These are phyloP conservation scores for Drosophila borborema DNA, from an alignment of 2,888 invertebrate genomes.

Conservation along the genomic window DNA sequence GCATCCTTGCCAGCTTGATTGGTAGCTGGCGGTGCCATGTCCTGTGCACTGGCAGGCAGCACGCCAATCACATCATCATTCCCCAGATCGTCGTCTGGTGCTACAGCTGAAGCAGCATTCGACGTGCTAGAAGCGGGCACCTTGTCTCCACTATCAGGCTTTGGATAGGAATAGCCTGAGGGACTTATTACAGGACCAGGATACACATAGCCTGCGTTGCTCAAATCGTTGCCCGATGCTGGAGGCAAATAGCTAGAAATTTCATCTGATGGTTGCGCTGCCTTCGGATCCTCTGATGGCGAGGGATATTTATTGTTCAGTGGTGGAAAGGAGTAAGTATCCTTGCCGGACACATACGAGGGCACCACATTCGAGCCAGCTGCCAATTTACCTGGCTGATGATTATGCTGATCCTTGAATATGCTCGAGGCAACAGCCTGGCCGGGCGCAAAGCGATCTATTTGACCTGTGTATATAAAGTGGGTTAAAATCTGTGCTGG, in stretches of 20 bases:
- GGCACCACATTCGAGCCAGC: conserved; percentile 72
- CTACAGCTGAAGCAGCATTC: conserved; percentile 40
- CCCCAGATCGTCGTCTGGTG: conserved; percentile 57
- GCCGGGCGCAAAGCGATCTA: conserved; percentile 84
- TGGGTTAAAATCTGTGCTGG: neutral
- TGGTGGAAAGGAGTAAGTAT: conserved; percentile 84
- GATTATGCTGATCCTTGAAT: conserved; percentile 65
- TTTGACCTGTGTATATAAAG: conserved; percentile 57
- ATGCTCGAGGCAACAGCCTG: conserved; percentile 80
- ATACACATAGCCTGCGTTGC: conserved; percentile 58
- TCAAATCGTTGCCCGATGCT: conserved; percentile 76
- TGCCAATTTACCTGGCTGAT: conserved; percentile 59
- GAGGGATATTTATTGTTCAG: conserved; percentile 81
- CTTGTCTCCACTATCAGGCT: conserved; percentile 62
- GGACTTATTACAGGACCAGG: conserved; percentile 51
- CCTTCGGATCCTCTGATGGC: conserved; percentile 74
- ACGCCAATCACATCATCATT: conserved; percentile 76
- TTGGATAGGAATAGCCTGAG: conserved; percentile 62
- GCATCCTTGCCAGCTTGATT: conserved; percentile 50
- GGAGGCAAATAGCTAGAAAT: conserved; percentile 83
- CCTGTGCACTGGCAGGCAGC: conserved; percentile 79
- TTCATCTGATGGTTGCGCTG: conserved; percentile 68
- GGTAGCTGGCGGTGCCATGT: conserved; percentile 46
- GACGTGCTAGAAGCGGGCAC: conserved; percentile 69
- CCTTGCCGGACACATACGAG: conserved; percentile 74